Percentiles rank a stretch among this genome's conserved stretches.
These are phyloP conservation scores for Aphelenchoides fujianensis DNA, from an alignment of 1,140 invertebrate genomes.

Conservation along the genomic window DNA sequence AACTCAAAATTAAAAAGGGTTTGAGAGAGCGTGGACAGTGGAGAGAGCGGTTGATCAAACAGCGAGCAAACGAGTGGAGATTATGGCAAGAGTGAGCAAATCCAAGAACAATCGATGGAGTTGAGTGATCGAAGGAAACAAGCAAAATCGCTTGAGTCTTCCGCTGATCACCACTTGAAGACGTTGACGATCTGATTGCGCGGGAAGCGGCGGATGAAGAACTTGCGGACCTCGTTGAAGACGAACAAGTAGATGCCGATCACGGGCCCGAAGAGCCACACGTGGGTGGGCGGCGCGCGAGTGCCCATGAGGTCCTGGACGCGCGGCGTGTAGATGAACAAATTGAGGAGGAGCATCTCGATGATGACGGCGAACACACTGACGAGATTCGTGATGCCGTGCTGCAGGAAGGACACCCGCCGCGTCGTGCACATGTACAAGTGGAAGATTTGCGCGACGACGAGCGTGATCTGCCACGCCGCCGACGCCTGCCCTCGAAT, in stretches of 20 bases:
- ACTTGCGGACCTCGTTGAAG: conserved; percentile 38
- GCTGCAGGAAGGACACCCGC: conserved; percentile 38
- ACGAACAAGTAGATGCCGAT: conserved; percentile 29
- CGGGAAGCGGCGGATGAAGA: conserved; percentile 28
- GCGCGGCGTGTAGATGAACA: conserved; percentile 40
- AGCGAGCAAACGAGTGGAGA: too few species aligned
- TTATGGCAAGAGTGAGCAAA: too few species aligned
- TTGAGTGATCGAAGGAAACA: not conserved
- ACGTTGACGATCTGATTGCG: not conserved
- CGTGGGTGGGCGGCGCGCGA: conserved; percentile 25
- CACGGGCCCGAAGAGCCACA: conserved; percentile 31
- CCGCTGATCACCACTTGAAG: not conserved
- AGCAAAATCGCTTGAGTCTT: not conserved
- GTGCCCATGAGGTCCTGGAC: conserved; percentile 32
- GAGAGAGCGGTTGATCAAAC: too few species aligned
- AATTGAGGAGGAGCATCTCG: conserved; percentile 48
- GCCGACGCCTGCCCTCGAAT: conserved; percentile 53
- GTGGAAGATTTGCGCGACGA: conserved; percentile 52
- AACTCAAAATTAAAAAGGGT: too few species aligned
- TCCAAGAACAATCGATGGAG: too few species aligned
- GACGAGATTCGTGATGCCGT: conserved; percentile 43
- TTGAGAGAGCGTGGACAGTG: too few species aligned
- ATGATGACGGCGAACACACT: conserved; percentile 52
- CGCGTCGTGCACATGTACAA: conserved; percentile 41
- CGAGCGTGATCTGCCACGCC: conserved; percentile 59